Base-by-base conservation (phyloP, 2,113 vertebrate genomes). In the Pterophyllum scalare region DNA sequence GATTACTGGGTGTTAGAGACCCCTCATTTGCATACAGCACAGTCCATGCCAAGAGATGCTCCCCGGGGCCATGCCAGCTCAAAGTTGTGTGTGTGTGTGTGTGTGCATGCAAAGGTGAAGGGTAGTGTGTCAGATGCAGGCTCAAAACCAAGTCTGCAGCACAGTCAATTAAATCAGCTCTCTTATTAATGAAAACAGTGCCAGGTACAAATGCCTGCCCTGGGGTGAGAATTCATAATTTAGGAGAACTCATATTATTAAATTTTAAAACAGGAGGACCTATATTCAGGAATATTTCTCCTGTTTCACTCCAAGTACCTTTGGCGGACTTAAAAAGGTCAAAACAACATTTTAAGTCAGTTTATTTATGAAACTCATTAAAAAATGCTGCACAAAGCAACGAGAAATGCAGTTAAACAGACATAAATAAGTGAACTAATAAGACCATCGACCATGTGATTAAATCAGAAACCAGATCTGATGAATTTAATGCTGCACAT, bases 181-280 rank as follows among this genome's bases (percentile, higher is more conserved):
- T 67, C 77, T 93, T 83, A 88, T 94, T 95, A 95, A 94, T 84
- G 86, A 92, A 90, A 93, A 90, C 79, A 86, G 61, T 88, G 87
- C 85, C 59, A 93, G 92, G 90, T 94, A 93, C 89, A 92, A 92
- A 95, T 90, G 87, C 80, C 67, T 93, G 87, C 88, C 94, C 86
- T 46, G 74, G 52, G 89, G 90, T 91, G 77, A 92, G 87, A 81
- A 94, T 94, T 76, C 86, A 93, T 92, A 96, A 95, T 94, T 86
- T 87, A 95, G 86, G 59, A 65, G 79, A 94, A 92, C 79, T 91
- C 79, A 56, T 60, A 87, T 75, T 88, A 87, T 89, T 90, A 52
- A 83, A 91, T 93, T 92, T 82, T 92, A 82, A 89, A 91, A 90
- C 81, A 93, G 90, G 65, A 87, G 80, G 75, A 72, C 76, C 79